Conservation (phyloP, 2,797 vertebrate species). For the Naso thynnoides region DNA sequence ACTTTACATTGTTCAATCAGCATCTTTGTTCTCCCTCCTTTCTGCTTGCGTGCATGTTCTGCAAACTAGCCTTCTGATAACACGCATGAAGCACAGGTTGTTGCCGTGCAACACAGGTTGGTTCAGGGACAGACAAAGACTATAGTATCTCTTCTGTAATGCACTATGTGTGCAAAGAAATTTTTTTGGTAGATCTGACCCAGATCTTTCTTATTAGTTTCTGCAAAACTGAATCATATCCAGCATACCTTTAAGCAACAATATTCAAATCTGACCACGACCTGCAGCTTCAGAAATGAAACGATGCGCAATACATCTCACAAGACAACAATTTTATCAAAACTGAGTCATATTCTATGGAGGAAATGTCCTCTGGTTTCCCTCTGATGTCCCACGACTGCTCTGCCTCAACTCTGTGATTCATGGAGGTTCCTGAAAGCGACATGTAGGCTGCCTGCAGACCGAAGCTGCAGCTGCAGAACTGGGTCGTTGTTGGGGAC, state of each 20-base stretch:
- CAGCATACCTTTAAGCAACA: conserved; percentile 4
- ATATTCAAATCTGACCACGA: no score
- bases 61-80: conserved; percentile 60
- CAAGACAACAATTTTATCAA: no score
- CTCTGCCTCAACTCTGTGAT: no score
- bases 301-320: no score
- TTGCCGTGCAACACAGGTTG: neutral
- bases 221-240: neutral
- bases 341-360: no score
- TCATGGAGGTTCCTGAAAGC: no score
- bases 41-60: conserved; percentile 38
- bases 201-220: neutral
- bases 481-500: no score
- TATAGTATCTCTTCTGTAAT: conserved; percentile 12
- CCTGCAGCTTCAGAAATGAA: no score
- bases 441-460: no score
- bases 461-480: no score
- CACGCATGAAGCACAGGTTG: neutral
- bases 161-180: conserved; percentile 19
- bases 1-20: conserved; percentile 71
- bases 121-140: conserved; percentile 9
- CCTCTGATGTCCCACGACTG: no score
- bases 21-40: conserved; percentile 54
- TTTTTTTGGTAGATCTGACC: conserved; percentile 47
- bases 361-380: no score